Conservation (phyloP, 2,888 invertebrate species). For the Drosophila meridiana region DNA sequence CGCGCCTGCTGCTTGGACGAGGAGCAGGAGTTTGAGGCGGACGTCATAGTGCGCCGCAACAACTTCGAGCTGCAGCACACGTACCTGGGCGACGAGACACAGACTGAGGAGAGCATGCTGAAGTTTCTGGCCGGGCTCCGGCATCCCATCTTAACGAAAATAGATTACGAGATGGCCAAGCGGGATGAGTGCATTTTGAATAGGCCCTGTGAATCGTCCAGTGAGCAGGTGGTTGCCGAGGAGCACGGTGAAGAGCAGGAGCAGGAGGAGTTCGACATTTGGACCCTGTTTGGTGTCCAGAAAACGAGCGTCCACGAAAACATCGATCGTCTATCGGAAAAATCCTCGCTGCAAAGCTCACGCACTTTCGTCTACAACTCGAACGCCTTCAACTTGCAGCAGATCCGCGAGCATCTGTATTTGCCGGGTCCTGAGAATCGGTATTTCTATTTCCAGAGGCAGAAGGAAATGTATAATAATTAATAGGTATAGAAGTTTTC, state of each 20-base stretch:
- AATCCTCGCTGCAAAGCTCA: neutral
- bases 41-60: constrained; percentile 76
- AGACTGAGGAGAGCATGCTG: constrained; percentile 62
- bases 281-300: constrained; percentile 39
- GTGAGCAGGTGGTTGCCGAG: neutral
- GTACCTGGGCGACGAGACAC: constrained; percentile 57
- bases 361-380: constrained; percentile 57
- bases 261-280: constrained; percentile 55
- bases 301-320: fast-evolving
- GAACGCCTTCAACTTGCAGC: constrained; percentile 57
- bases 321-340: neutral
- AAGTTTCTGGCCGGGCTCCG: constrained; percentile 52
- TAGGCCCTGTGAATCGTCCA: constrained; percentile 14
- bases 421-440: constrained; percentile 69
- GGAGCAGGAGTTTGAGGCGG: constrained; percentile 72
- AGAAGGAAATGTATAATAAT: constrained; percentile 12
- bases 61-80: constrained; percentile 46
- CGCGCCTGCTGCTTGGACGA: constrained; percentile 68
- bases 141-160: constrained; percentile 52
- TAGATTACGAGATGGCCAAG: constrained; percentile 9
- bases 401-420: constrained; percentile 65
- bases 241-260: constrained; percentile 30
- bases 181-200: constrained; percentile 36
- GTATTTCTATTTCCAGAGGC: constrained; percentile 47
- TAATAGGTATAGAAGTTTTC: neutral